Evolutionary conservation across 2,888 invertebrate species (phyloP).

Genomic region (Unio delphinus): DNA sequence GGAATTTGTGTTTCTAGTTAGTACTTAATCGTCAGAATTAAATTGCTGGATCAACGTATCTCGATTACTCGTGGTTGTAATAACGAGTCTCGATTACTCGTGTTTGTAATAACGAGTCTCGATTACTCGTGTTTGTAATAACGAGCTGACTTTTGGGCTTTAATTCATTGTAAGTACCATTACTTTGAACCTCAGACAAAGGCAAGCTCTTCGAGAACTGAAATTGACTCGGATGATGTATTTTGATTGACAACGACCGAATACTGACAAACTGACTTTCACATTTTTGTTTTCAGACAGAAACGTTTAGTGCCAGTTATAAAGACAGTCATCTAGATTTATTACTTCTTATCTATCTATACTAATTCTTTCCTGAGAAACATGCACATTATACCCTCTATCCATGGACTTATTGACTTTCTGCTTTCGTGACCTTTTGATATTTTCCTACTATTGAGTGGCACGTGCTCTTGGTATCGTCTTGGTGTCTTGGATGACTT

Average conservation of each 20-base stretch:
- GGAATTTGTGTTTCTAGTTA: slow-evolving; percentile 1
- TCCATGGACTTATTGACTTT: no score
- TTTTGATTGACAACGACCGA: slow-evolving; percentile 16
- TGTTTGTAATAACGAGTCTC: slow-evolving; percentile 9
- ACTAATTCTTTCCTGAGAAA: slow-evolving; percentile 13
- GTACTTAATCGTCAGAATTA: neutral
- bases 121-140: slow-evolving; percentile 11
- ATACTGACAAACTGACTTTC: slow-evolving; percentile 21
- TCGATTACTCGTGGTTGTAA: slow-evolving; percentile 12
- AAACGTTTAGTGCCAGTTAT: slow-evolving; percentile 20
- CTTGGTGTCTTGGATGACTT: no score
- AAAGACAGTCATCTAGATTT: slow-evolving; percentile 18
- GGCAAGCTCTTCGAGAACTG: slow-evolving; percentile 13
- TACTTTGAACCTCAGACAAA: slow-evolving; percentile 28
- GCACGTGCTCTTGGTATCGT: no score
- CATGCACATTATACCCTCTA: neutral
- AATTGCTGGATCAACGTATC: slow-evolving; percentile 7
- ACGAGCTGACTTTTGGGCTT: slow-evolving; percentile 1
- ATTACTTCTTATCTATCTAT: slow-evolving; percentile 5
- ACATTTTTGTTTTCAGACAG: slow-evolving; percentile 19
- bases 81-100: slow-evolving; percentile 16
- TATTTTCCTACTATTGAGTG: no score
- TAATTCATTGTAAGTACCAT: slow-evolving; percentile 15
- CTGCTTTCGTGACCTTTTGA: no score
- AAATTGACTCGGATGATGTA: slow-evolving; percentile 18